Evolutionary conservation across 2,888 invertebrate species (phyloP), one percentile per base, ranked within the genome.

Genomic region (Neocrepidodera transversa): DNA sequence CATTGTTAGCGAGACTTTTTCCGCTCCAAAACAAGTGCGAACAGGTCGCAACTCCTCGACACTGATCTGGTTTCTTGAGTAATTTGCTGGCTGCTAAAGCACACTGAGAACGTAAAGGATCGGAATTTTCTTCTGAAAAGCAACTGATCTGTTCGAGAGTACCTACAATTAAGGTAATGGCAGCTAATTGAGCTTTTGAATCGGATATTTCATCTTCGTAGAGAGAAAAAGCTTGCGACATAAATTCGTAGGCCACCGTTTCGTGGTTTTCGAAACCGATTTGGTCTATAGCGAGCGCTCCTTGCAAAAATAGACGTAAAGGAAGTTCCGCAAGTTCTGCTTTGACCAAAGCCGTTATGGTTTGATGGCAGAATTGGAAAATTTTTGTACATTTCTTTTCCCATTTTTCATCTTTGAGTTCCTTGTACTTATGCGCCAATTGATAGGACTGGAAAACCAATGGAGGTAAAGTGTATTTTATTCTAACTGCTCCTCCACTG

Each of bases 201-300:
- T 98, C 98, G 1, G 95, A 94, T 72, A 99, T 95, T 81, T 98
- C 98, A 78, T 99, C 99, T 79, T 99, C 98, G 78, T 98, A 99
- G 53, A 99, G 80, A 0, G 97, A 94, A 81, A 99, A 98, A 0
- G 97, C 88, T 82, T 91, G 91, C 16, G 97, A 96, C 78, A 99
- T 89, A 76, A 95, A 99, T 80, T 99, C 99, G 81, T 99, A 99
- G 0, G 97, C 97, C 1, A 98, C 92, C 6, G 95, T 93, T 81
- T 98, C 97, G 77, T 94, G 93, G 76, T 96, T 95, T 60, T 95
- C 92, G 80, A 97, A 98, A 5, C 88, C 88, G 52, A 97, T 94
- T 79, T 93, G 90, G 54, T 93, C 92, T 58, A 95, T 93, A 0
- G 95, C 93, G 43, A 97, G 81, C 0, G 97, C 97, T 1, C 97